Conservation (phyloP, 2,797 vertebrate genomes). For the Apogon talboti region DNA sequence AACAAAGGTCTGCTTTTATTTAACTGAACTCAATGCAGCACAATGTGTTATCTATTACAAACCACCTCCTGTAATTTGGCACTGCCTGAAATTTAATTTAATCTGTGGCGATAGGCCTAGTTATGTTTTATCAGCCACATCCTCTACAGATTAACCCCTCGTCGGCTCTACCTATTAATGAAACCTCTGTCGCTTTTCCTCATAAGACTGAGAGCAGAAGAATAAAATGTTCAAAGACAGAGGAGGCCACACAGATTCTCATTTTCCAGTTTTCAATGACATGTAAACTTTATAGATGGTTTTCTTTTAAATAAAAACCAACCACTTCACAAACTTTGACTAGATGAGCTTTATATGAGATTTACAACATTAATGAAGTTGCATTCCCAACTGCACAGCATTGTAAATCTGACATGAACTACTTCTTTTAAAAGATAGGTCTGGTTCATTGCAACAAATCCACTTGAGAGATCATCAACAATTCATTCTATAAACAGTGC, state of each 20-base stretch:
- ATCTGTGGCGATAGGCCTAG: conserved; percentile 11
- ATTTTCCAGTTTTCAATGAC: conserved; percentile 70
- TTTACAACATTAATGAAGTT: conserved; percentile 43
- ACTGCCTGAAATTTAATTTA: conserved; percentile 3
- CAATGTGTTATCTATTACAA: conserved; percentile 31
- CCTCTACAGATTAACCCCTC: conserved; percentile 8
- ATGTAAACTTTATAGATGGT: conserved; percentile 57
- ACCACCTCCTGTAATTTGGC: conserved; percentile 34
- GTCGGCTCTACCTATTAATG: background rate
- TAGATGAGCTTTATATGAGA: conserved; percentile 13
- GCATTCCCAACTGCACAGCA: conserved; percentile 14
- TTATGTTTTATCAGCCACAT: conserved; percentile 18
- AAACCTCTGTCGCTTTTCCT: background rate
- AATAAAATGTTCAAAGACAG: conserved; percentile 45
- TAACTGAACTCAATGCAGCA: background rate
- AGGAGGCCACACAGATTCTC: conserved; percentile 60
- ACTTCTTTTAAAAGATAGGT: too few relatives aligned
- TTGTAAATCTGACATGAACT: conserved; percentile 5
- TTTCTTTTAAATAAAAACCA: conserved; percentile 42
- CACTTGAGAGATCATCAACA: too few relatives aligned
- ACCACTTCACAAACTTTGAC: conserved; percentile 58
- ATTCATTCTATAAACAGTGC: too few relatives aligned
- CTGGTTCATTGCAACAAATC: too few relatives aligned
- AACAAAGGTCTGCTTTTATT: background rate
- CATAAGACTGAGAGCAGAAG: background rate